Evolutionary conservation across 2,113 vertebrate species (phyloP).

Genomic region (Otis tarda): DNA sequence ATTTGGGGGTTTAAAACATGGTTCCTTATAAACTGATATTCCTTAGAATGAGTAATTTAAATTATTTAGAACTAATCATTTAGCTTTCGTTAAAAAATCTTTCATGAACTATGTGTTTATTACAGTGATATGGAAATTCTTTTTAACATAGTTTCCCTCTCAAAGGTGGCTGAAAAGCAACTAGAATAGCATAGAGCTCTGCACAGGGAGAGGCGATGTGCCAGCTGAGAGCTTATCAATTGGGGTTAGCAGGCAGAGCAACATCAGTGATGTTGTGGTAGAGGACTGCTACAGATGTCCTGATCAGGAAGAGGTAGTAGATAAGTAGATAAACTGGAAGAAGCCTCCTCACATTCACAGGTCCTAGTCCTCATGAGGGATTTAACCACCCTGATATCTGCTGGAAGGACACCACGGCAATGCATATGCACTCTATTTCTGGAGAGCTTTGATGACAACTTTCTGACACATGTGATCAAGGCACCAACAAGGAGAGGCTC

Average conservation of each 20-base stretch:
- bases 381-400: background rate
- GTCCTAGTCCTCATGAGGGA: too few species aligned
- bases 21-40: background rate
- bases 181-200: background rate
- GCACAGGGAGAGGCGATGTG: background rate
- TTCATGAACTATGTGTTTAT: background rate
- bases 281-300: background rate
- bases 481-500: too few species aligned
- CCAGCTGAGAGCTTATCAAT: background rate
- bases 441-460: background rate
- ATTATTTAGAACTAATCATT: background rate
- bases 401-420: background rate
- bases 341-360: background rate
- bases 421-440: background rate
- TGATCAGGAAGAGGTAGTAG: background rate
- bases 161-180: background rate
- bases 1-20: background rate
- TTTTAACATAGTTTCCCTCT: background rate
- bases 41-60: background rate
- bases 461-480: too few species aligned
- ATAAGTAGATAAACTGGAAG: background rate
- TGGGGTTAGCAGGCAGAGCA: background rate
- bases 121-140: background rate
- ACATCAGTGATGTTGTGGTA: background rate
- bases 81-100: background rate